These are phyloP conservation scores for Siderastrea radians DNA, from an alignment of 92 coral and sea anemone species.

Conservation along the genomic window DNA sequence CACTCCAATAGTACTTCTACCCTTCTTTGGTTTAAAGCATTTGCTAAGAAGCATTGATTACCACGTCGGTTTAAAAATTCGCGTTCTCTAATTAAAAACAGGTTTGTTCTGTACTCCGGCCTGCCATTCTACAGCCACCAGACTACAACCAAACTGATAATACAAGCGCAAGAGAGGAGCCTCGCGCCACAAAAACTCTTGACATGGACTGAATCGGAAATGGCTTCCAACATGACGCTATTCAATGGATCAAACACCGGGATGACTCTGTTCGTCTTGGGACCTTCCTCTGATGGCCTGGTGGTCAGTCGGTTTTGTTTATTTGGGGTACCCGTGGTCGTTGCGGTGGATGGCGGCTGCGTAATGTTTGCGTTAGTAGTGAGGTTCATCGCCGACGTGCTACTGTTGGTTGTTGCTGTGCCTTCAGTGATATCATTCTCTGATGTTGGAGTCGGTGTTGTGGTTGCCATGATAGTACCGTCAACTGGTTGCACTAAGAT, in stretches of 20 bases:
- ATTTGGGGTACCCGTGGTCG: not conserved
- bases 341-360: not conserved
- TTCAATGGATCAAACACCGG: slow-evolving; percentile 30
- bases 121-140: not conserved
- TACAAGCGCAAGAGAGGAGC: not conserved
- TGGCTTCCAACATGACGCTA: not conserved
- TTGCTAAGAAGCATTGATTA: too few species aligned
- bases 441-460: not conserved
- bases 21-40: too few species aligned
- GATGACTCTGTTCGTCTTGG: not conserved
- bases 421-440: not conserved
- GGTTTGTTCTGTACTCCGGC: not conserved
- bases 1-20: too few species aligned
- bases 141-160: not conserved
- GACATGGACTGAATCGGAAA: not conserved
- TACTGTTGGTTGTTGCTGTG: not conserved
- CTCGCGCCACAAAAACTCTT: not conserved
- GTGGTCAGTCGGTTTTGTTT: not conserved
- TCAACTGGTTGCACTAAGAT: slow-evolving; percentile 5
- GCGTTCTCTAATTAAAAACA: not conserved
- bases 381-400: not conserved
- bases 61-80: too few species aligned
- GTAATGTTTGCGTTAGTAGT: not conserved
- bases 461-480: not conserved
- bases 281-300: not conserved